phyloP scores from a whole-genome alignment of 2,797 vertebrate genomes.

The Pseudomugil tenellus region DNA sequence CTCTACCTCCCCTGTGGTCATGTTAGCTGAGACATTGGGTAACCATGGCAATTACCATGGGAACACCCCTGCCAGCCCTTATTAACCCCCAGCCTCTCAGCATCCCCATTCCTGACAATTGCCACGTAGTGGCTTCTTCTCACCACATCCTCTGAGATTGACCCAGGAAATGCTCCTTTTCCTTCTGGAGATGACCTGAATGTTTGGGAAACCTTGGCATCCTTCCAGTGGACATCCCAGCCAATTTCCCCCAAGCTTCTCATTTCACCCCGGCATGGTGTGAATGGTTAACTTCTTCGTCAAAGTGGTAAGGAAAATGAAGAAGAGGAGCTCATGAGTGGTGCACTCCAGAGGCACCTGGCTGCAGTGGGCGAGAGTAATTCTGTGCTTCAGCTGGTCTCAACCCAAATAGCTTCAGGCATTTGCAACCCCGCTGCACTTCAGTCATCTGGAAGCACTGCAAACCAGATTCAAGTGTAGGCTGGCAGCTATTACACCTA shows the following conservation, averaged over 20 bases:
- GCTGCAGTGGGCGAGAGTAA: conserved; percentile 5
- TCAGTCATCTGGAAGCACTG: conserved; percentile 47
- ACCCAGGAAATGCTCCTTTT: conserved; percentile 52
- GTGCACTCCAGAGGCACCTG: conserved; percentile 16
- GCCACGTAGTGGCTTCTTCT: conserved; percentile 38
- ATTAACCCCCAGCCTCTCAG: conserved; percentile 62
- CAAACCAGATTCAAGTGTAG: conserved; percentile 56
- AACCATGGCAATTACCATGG: conserved; percentile 60
- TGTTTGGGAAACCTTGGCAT: conserved; percentile 42
- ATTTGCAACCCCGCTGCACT: conserved; percentile 19
- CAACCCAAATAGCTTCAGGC: conserved; percentile 38
- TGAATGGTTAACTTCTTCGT: conserved; percentile 25
- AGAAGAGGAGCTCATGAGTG: conserved; percentile 17
- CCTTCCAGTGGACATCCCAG: conserved; percentile 25
- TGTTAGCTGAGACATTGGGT: conserved; percentile 49
- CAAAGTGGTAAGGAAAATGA: conserved; percentile 23
- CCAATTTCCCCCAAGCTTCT: conserved; percentile 14
- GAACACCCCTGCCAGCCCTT: conserved; percentile 60
- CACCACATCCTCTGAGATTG: conserved; percentile 51
- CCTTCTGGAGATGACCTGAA: conserved; percentile 33
- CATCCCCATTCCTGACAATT: conserved; percentile 66
- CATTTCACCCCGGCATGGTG: conserved; percentile 2
- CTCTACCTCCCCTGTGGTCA: conserved; percentile 26
- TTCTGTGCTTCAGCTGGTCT: conserved; percentile 58
- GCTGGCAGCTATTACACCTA: conserved; percentile 72